Base-by-base conservation (phyloP, 2,113 vertebrate species). In the Pelusios castaneus region DNA sequence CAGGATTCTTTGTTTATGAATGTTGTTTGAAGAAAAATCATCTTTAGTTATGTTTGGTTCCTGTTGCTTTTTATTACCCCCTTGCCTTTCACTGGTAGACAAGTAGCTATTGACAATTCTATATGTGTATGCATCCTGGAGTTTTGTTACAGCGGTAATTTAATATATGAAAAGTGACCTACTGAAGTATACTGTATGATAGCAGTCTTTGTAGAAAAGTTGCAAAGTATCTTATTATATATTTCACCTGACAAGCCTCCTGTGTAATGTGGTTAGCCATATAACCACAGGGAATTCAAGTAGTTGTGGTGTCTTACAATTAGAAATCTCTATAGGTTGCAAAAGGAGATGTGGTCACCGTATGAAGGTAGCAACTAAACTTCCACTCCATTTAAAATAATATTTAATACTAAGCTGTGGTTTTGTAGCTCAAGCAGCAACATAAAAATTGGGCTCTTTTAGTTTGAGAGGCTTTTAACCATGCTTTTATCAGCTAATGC, bases 221-320 rank as follows among this genome's bases (percentile, higher is more conserved):
- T 67, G 77, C 24, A 8, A 79, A 60, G 63, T 8, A 24, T 49
- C 22, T 88, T 76, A 17, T 81, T 77, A 49, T 7, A 43, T 25
- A 2, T 89, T 87, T 88, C 80, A 85, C 63, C 80, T 91, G 94
- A 89, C 78, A 85, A 90, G 47, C 34, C 73, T 82, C 79, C 83
- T 86, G 80, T 10, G 17, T 41, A n/a, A n/a, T 12, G 52, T 22
- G 47, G 24, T 41, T 82, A 80, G 54, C 49, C 24, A 21, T 10
- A 43, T 41, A 80, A 89, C 5, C 58, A 27, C 67, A n/a, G n/a
- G n/a, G 45, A 22, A 75, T 86, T 3, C 8, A 31, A 12, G 38
- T 87, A 82, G 73, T 85, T 21, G 43, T 73, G 56, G 56, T 76
- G 19, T 13, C 63, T 95, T 47, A 63, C 13, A 41, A 41, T n/a